Conservation (phyloP, 2,888 invertebrate genomes). For the Tuta absoluta region DNA sequence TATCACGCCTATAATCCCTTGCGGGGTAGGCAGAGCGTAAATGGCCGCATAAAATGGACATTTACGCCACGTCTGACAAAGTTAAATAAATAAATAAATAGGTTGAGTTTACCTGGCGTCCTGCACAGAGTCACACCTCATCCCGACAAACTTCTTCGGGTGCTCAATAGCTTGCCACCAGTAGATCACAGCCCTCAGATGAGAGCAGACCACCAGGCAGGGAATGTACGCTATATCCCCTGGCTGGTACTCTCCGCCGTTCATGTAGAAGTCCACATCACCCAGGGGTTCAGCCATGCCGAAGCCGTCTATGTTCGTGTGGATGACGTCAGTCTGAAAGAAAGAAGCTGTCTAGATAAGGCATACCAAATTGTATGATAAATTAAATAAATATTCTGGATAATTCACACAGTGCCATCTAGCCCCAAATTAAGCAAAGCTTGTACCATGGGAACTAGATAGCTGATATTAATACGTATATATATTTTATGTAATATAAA, state of each 20-base stretch:
- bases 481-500: too few species aligned
- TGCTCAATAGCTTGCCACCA: constrained; percentile 74
- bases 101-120: constrained; percentile 56
- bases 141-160: constrained; percentile 65
- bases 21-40: too few species aligned
- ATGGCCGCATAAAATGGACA: too few species aligned
- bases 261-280: constrained; percentile 68
- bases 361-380: too few species aligned
- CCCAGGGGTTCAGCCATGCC: constrained; percentile 68
- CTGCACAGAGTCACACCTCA: constrained; percentile 63
- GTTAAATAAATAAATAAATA: too few species aligned
- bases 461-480: too few species aligned
- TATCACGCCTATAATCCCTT: too few species aligned
- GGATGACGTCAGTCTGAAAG: constrained; percentile 57
- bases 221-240: constrained; percentile 64
- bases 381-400: too few species aligned
- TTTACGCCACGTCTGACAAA: too few species aligned
- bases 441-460: too few species aligned
- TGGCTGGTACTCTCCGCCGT: constrained; percentile 73
- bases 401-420: too few species aligned
- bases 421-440: too few species aligned
- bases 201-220: constrained; percentile 67
- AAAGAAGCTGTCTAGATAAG: not conserved
- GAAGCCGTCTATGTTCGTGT: constrained; percentile 75
- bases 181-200: constrained; percentile 56